phyloP scores from a whole-genome alignment of 2,888 invertebrate genomes.

The Conchocele bisecta region DNA sequence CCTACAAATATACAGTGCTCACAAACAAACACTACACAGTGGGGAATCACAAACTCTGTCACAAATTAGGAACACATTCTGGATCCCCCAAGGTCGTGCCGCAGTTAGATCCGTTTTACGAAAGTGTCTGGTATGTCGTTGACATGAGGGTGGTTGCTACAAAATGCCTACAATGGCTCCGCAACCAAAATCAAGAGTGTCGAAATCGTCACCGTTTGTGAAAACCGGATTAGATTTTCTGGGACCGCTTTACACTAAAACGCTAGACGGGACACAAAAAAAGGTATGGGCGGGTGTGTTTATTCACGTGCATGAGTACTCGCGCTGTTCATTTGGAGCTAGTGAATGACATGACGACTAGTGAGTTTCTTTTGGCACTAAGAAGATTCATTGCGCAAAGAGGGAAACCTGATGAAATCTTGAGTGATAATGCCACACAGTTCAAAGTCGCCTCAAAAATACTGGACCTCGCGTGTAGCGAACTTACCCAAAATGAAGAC shows the following conservation, averaged over 20 bases:
- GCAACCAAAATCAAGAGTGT: slow-evolving; percentile 7
- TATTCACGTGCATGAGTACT: slow-evolving; percentile 9
- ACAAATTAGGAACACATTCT: slow-evolving; percentile 8
- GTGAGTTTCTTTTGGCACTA: not conserved
- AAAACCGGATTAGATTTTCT: slow-evolving; percentile 10
- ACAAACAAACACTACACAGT: slow-evolving; percentile 31
- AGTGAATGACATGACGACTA: slow-evolving; percentile 6
- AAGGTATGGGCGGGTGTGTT: slow-evolving; percentile 1
- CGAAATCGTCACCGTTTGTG: slow-evolving; percentile 1
- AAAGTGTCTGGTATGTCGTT: slow-evolving; percentile 24
- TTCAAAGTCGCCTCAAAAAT: not conserved
- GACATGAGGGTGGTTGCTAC: not conserved
- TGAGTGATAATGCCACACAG: not conserved
- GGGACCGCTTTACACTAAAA: slow-evolving; percentile 3
- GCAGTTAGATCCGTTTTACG: slow-evolving; percentile 17
- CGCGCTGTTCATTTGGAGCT: slow-evolving; percentile 9
- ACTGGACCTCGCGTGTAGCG: not conserved
- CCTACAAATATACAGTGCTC: slow-evolving; percentile 33
- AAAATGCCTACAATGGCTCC: slow-evolving; percentile 24
- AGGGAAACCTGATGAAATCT: not conserved
- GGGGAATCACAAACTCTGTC: slow-evolving; percentile 39
- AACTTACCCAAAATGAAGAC: not conserved
- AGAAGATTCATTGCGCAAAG: slow-evolving; percentile 4
- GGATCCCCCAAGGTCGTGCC: slow-evolving; percentile 38
- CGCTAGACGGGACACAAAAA: not conserved